These are phyloP conservation scores for Limanda limanda DNA, from an alignment of 2,113 vertebrate species.

Conservation along the genomic window DNA sequence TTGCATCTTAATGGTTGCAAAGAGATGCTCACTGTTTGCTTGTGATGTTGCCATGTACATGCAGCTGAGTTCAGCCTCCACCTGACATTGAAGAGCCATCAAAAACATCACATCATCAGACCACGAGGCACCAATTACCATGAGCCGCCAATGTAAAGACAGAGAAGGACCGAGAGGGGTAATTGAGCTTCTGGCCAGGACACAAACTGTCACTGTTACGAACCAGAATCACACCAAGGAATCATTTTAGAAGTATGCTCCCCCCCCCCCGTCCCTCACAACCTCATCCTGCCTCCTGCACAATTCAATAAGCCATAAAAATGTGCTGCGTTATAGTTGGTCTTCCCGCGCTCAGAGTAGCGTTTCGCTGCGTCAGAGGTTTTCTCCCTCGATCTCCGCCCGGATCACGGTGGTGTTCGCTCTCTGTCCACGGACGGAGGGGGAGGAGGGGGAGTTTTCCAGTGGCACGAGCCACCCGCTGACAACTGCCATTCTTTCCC, in stretches of 20 bases:
- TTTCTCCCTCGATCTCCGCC: slow-evolving; percentile 27
- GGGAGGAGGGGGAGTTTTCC: slow-evolving; percentile 59
- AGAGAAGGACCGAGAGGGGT: slow-evolving; percentile 16
- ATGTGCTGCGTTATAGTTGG: slow-evolving; percentile 74
- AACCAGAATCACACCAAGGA: slow-evolving; percentile 7
- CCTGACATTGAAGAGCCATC: slow-evolving; percentile 26
- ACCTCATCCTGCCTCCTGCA: slow-evolving; percentile 30
- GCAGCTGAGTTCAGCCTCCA: slow-evolving; percentile 4
- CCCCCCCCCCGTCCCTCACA: neutral
- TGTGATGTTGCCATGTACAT: neutral
- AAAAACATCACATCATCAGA: slow-evolving; percentile 30
- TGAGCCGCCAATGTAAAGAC: slow-evolving; percentile 31
- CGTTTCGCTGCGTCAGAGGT: slow-evolving; percentile 77
- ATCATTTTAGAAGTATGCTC: slow-evolving; percentile 35
- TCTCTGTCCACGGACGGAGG: slow-evolving; percentile 36
- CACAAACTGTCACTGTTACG: slow-evolving; percentile 21
- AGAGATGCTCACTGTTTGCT: neutral
- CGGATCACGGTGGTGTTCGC: slow-evolving; percentile 38
- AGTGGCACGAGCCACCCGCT: slow-evolving; percentile 78
- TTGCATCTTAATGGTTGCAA: neutral
- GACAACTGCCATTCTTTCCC: slow-evolving; percentile 62
- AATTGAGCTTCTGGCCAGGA: slow-evolving; percentile 40
- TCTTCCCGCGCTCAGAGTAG: slow-evolving; percentile 52
- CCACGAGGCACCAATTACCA: slow-evolving; percentile 30
- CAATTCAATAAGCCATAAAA: slow-evolving; percentile 71